Conservation (phyloP, 2,888 invertebrate genomes). For the Pseudococcus jackbeardsleyi region DNA sequence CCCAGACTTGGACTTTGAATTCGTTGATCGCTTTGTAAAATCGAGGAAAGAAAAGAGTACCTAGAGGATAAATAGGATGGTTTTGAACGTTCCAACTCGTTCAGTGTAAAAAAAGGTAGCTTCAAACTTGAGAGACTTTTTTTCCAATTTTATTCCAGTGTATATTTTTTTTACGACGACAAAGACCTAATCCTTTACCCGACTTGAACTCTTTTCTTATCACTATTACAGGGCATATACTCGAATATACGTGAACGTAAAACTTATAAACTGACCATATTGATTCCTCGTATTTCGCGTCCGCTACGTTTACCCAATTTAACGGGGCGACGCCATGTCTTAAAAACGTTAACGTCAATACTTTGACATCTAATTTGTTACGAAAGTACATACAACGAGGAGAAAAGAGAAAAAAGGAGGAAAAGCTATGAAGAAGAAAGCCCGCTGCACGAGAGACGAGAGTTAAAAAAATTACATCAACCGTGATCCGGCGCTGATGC, state of each 20-base stretch:
- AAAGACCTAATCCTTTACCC: neutral
- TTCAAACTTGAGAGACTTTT: too few species aligned
- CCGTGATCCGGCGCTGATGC: neutral
- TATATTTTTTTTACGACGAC: neutral
- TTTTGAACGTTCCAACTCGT: too few species aligned
- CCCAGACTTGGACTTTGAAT: too few species aligned
- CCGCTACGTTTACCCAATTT: neutral
- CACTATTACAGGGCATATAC: neutral
- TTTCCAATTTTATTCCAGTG: too few species aligned
- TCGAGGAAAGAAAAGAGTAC: too few species aligned
- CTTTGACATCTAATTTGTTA: slow-evolving; percentile 2
- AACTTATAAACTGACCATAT: neutral
- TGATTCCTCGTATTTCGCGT: neutral
- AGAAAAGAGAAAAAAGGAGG: neutral
- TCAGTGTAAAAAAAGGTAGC: too few species aligned
- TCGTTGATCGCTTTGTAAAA: too few species aligned
- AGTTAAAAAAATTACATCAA: neutral
- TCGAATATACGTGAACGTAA: too few species aligned
- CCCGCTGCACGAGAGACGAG: neutral
- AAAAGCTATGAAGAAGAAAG: neutral
- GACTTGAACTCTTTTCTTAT: neutral
- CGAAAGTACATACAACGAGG: neutral
- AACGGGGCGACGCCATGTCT: neutral
- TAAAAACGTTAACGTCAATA: neutral
- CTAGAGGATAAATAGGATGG: too few species aligned